Percentiles rank a stretch among this genome's conserved stretches.
phyloP scores from a whole-genome alignment of 1,140 invertebrate genomes.

The Orius insidiosus region DNA sequence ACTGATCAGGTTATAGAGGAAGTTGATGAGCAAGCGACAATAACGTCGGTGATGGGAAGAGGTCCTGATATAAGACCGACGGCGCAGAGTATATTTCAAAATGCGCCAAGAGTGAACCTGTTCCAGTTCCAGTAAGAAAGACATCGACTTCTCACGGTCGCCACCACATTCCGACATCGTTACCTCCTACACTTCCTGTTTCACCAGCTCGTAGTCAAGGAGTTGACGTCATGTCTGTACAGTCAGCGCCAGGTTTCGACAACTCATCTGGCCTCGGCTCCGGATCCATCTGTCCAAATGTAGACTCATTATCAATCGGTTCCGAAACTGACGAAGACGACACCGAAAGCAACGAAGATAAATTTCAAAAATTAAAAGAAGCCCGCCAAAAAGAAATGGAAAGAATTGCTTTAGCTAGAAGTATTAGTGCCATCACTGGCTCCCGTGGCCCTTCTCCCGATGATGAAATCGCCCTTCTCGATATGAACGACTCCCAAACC shows the following conservation, averaged over 20 bases:
- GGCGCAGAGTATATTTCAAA: slow-evolving; percentile 28
- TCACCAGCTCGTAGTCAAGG: slow-evolving; percentile 16
- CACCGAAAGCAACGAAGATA: slow-evolving; percentile 16
- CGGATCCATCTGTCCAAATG: slow-evolving; percentile 14
- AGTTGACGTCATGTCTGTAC: slow-evolving; percentile 14
- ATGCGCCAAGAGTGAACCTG: slow-evolving; percentile 3
- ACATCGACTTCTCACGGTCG: slow-evolving; percentile 9
- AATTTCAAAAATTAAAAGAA: slow-evolving; percentile 20
- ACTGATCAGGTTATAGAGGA: slow-evolving; percentile 62
- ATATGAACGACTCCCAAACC: slow-evolving; percentile 12
- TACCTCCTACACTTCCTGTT: slow-evolving; percentile 13
- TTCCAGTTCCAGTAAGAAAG: slow-evolving; percentile 1
- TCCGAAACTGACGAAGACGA: slow-evolving; percentile 16
- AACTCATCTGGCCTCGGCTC: slow-evolving; percentile 16
- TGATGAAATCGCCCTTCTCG: slow-evolving; percentile 15
- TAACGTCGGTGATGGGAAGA: slow-evolving; percentile 41
- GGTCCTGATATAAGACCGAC: slow-evolving; percentile 30
- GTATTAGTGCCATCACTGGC: slow-evolving; percentile 15
- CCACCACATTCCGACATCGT: slow-evolving; percentile 6
- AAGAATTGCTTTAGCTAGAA: slow-evolving; percentile 14
- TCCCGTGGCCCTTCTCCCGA: slow-evolving; percentile 6
- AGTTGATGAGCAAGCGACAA: slow-evolving; percentile 61
- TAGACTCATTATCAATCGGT: slow-evolving; percentile 4
- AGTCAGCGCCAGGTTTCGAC: slow-evolving; percentile 14
- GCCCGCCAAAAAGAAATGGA: slow-evolving; percentile 18